Base-by-base conservation (phyloP, 2,113 vertebrate species). In the Ochotona princeps region DNA sequence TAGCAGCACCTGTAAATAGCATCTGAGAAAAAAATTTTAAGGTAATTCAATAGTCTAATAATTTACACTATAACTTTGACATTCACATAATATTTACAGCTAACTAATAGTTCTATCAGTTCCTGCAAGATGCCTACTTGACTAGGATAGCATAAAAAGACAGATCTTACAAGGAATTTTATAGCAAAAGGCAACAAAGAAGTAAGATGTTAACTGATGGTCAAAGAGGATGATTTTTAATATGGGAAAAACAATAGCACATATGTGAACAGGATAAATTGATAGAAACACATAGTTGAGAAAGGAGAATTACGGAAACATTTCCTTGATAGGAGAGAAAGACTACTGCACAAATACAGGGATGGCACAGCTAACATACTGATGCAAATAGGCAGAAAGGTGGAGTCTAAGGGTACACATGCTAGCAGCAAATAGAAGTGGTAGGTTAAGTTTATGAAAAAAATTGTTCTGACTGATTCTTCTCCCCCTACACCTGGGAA, bases 171-270 rank as follows among this genome's bases (percentile, higher is more conserved):
- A 63, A 49, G 35, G 51, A 66, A 57, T 44, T 92, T 66, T 88
- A 67, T 3, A 83, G 44, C 51, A 74, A 65, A 93, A 9, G 5
- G 17, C 28, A 51, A 20, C 54, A 80, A 84, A 81, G 47, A 73
- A 86, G 35, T 38, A n/a, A 6, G 5, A 12, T 10, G 30, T 15
- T 63, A 57, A 57, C 32, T 89, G 72, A 21, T 91, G 60, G 70
- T 51, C 61, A 93, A 85, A 89, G 25, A 65, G 25, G 3, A 75
- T 3, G 25, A 61, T 23, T 44, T 69, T 83, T 78, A 21, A 85
- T 38, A 63, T 70, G 35, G 54, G 6, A 61, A 94, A 89, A 92
- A 81, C 51, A 89, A 91, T 18, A 87, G n/a, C 15, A 92, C 57
- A 65, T 75, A 75, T 32, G 13, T 4, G 67, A 81, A 73, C 35